Evolutionary conservation across 2,113 vertebrate genomes (phyloP).

Genomic region (Dromaius novaehollandiae): DNA sequence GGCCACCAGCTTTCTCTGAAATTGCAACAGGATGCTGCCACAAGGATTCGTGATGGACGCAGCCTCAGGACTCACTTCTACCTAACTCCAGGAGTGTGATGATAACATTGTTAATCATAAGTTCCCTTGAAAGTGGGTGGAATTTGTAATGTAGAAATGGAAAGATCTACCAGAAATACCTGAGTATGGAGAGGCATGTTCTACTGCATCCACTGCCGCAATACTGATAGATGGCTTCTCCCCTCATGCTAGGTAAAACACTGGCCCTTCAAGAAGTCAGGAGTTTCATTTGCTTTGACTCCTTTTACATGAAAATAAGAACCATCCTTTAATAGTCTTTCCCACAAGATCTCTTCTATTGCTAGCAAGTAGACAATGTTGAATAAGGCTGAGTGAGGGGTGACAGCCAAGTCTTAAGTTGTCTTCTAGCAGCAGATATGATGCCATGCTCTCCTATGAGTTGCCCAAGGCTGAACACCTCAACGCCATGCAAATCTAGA

Average conservation of each 20-base stretch:
- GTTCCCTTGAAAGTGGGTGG: neutral
- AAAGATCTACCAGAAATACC: neutral
- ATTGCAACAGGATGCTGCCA: neutral
- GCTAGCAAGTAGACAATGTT: rapidly evolving
- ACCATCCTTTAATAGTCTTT: neutral
- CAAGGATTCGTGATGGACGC: neutral
- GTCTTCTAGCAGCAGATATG: neutral
- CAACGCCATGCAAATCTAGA: neutral
- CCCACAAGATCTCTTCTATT: rapidly evolving
- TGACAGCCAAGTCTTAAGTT: no score
- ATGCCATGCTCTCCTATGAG: neutral
- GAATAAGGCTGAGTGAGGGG: neutral
- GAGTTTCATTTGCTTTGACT: neutral
- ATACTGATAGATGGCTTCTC: no score
- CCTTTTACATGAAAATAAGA: neutral
- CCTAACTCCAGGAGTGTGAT: neutral
- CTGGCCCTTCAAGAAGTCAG: neutral
- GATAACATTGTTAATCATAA: neutral
- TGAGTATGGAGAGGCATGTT: neutral
- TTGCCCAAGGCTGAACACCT: rapidly evolving
- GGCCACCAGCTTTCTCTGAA: neutral
- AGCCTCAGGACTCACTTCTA: neutral
- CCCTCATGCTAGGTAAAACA: neutral
- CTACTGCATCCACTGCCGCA: neutral
- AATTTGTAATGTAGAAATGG: neutral